A percentile compares a stretch with the other conserved stretches of the same genome.
Conservation (phyloP, 2,888 invertebrate genomes). For the Pachycephus smyrnensis region DNA sequence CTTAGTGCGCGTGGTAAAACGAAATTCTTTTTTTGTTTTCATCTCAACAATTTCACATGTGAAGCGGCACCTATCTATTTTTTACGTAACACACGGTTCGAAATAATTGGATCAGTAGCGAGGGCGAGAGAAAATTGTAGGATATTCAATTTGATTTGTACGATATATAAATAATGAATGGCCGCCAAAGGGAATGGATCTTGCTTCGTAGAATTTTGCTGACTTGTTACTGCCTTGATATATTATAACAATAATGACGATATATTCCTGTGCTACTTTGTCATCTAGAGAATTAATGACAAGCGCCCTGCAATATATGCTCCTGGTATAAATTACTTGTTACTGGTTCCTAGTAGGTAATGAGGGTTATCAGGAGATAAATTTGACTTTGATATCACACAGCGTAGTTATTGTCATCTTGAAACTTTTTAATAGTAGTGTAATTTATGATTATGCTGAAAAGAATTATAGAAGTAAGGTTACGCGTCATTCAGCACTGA, state of each 20-base stretch:
- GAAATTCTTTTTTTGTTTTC: neutral
- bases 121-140: neutral
- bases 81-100: neutral
- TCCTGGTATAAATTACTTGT: no score
- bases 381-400: neutral
- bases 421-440: neutral
- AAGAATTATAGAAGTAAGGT: neutral
- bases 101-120: neutral
- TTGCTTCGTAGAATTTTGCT: neutral
- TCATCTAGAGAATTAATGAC: neutral
- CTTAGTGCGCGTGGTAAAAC: neutral
- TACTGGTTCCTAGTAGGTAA: no score
- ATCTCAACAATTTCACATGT: neutral
- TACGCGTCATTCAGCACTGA: neutral
- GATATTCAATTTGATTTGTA: neutral
- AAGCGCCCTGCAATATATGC: no score
- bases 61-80: neutral
- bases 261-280: slow-evolving; percentile 24
- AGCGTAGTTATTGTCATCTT: neutral
- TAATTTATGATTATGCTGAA: neutral
- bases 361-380: neutral
- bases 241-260: slow-evolving; percentile 28
- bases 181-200: neutral
- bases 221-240: slow-evolving; percentile 10
- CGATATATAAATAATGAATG: neutral